Base-by-base conservation (phyloP, 1,140 invertebrate species). In the Samia ricini region DNA sequence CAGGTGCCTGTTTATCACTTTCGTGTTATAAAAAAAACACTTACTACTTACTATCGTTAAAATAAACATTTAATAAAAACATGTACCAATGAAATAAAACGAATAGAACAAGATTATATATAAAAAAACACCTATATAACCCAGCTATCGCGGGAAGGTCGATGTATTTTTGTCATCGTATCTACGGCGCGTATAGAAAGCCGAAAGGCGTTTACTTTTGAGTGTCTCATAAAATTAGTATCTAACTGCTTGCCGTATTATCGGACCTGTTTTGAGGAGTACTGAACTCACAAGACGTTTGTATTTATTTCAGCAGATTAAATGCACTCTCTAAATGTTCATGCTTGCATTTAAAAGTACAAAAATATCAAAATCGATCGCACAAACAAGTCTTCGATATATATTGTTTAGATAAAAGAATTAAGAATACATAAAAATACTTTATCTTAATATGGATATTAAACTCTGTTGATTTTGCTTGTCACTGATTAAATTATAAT, bases 181-280 rank as follows among this genome's bases (percentile, higher is more conserved):
- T 63, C 61, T 66, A 68, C 65, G 42, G 59, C 22, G 68, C 68
- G 55, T 60, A 50, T 56, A 68, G 63, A 70, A 75, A 76, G 76
- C 66, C 72, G 66, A 79, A 76, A 76, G 74, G 75, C 73, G 74
- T 75, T 79, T 77, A 76, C 70, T 79, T 67, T 59, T 66, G 67
- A 66, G 73, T 81, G 81, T 81, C 81, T 81, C 85, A 77, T 88
- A 89, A 89, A 88, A 85, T 89, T 81, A 82, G 76, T 83, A 85
- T 81, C 66, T 87, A 82, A 87, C 76, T 79, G 73, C 80, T 69
- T 69, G 68, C 72, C 68, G 67, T 79, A 82, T 79, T 84, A 85
- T 82, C 78, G 78, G 68, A 83, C 81, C 76, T 69, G 87, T 83
- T 84, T 67, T 66, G 64, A 73, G 61, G 61, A 48, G 69, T 71